phyloP scores from a whole-genome alignment of 2,797 vertebrate genomes.

The Cuculus canorus region DNA sequence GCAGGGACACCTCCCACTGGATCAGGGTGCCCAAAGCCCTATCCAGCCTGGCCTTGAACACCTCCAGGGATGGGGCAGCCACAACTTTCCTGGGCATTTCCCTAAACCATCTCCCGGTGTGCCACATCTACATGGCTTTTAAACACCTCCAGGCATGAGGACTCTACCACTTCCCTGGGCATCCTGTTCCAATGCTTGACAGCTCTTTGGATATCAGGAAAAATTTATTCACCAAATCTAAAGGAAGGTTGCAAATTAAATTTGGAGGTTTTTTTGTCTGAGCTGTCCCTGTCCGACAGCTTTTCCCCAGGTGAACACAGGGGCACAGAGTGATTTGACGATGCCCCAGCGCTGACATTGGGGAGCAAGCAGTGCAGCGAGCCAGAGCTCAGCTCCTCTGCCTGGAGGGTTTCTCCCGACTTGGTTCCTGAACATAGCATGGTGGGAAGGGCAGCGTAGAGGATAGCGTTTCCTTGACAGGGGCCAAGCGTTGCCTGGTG shows the following conservation, averaged over 20 bases:
- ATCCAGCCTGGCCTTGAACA: too few species aligned
- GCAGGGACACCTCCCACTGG: too few species aligned
- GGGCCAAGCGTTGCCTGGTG: background rate
- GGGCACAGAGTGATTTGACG: fast-evolving
- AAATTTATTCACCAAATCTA: too few species aligned
- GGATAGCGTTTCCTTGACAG: fast-evolving
- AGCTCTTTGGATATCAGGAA: too few species aligned
- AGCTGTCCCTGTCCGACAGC: background rate
- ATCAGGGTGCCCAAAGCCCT: too few species aligned
- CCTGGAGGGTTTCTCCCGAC: background rate
- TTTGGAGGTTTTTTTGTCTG: background rate
- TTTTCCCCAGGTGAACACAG: background rate
- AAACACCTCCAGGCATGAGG: too few species aligned
- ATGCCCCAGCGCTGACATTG: background rate
- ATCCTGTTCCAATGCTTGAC: too few species aligned
- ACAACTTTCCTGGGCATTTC: too few species aligned
- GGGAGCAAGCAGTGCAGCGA: background rate
- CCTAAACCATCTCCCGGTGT: too few species aligned
- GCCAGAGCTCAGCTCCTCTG: background rate
- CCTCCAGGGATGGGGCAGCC: too few species aligned
- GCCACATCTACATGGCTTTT: too few species aligned
- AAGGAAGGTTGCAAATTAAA: background rate
- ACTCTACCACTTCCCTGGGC: too few species aligned
- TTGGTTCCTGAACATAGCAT: fast-evolving
- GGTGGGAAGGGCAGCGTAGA: background rate